A percentile compares a stretch with the other conserved stretches of the same genome.
Evolutionary conservation across 2,888 invertebrate species (phyloP).

Genomic region (Pterostichus niger): DNA sequence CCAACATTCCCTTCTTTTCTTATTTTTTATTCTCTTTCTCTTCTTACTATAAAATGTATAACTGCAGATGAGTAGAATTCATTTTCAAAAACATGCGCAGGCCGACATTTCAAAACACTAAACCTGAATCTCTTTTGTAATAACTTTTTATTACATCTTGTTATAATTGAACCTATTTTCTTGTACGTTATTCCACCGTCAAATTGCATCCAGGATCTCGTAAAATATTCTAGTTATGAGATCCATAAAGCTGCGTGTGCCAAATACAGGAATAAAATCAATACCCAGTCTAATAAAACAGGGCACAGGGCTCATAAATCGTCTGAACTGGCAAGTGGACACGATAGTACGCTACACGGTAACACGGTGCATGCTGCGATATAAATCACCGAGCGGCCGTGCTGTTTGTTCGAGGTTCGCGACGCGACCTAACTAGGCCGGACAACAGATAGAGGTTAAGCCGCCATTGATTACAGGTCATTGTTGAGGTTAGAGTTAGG

Average conservation of each 20-base stretch:
- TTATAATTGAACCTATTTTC: neutral
- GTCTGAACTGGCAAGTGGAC: slow-evolving; percentile 39
- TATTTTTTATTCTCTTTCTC: too few relatives aligned
- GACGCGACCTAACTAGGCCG: neutral
- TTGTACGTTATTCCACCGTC: neutral
- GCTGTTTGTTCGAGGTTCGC: slow-evolving; percentile 9
- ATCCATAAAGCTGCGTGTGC: neutral
- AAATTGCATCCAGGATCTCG: neutral
- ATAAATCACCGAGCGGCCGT: slow-evolving; percentile 25
- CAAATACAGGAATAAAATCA: slow-evolving; percentile 40
- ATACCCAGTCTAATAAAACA: slow-evolving; percentile 31
- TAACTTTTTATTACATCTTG: neutral
- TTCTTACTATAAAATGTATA: too few relatives aligned
- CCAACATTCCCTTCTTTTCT: too few relatives aligned
- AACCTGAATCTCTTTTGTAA: too few relatives aligned
- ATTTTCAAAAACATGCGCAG: too few relatives aligned
- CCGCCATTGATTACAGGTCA: slow-evolving; percentile 33
- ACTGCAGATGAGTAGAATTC: too few relatives aligned
- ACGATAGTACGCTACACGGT: slow-evolving; percentile 43
- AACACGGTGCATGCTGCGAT: slow-evolving; percentile 1
- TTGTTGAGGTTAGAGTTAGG: slow-evolving; percentile 22
- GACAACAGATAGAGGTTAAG: slow-evolving; percentile 6
- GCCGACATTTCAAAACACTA: too few relatives aligned
- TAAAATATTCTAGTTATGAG: slow-evolving; percentile 8
- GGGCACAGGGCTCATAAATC: slow-evolving; percentile 39